These are phyloP conservation scores for Diglossa cyanea DNA, from an alignment of 2,797 vertebrate genomes.

Conservation along the genomic window DNA sequence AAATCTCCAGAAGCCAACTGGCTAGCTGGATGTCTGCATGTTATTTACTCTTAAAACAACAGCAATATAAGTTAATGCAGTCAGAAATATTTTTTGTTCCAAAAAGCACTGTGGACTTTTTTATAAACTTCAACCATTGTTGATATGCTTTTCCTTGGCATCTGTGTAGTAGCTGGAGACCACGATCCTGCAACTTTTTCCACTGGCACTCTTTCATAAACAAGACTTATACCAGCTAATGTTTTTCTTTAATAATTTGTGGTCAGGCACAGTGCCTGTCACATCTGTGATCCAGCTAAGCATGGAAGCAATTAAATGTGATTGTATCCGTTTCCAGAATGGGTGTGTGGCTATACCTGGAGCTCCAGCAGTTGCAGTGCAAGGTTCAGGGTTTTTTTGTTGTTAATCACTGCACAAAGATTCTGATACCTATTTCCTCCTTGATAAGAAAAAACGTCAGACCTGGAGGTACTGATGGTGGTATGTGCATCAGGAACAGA, in stretches of 20 bases:
- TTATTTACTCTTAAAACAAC: constrained; percentile 38
- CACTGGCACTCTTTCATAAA: constrained; percentile 36
- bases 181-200: constrained; percentile 23
- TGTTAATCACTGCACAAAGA: not conserved
- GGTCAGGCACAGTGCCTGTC: constrained; percentile 30
- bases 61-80: not conserved
- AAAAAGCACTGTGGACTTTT: not conserved
- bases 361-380: not conserved
- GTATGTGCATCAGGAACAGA: not conserved
- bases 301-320: constrained; percentile 37
- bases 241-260: constrained; percentile 55
- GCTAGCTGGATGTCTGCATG: not conserved
- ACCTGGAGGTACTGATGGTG: accelerated
- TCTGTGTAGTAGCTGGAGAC: constrained; percentile 7
- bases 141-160: constrained; percentile 36
- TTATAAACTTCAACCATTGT: not conserved
- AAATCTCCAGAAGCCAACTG: not conserved
- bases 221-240: constrained; percentile 33
- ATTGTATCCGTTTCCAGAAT: constrained; percentile 2
- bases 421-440: not conserved
- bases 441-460: not conserved
- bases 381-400: not conserved
- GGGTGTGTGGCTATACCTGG: not conserved
- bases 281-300: not conserved
- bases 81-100: not conserved